Base-by-base conservation (phyloP, 2,797 vertebrate genomes). In the Ptychadena robeensis region DNA sequence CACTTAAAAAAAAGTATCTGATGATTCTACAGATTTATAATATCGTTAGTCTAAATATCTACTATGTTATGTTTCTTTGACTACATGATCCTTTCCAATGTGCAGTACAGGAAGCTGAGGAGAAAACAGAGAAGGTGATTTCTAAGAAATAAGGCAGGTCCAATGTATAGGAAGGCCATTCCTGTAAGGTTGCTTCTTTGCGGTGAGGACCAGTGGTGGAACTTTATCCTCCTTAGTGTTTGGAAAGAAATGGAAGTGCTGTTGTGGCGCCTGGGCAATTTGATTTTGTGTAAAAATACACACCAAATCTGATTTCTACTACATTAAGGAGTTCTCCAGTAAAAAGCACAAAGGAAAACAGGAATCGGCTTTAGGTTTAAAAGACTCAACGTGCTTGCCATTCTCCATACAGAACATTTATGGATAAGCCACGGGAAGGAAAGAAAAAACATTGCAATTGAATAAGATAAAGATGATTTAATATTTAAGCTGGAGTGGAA, bases 261-360 rank as follows among this genome's bases (percentile, higher is more conserved):
- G 89, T 94, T 93, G 92, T 96, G 97, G 97, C 95, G 96, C 96
- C 97, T 93, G 85, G 57, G 90, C 95, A 97, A 98, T 98, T 97
- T 95, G 94, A 98, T 98, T 98, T 96, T 90, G 95, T 96, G 96
- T 96, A 96, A 97, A 98, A 97, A 98, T 96, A 96, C 94, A 94
- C 94, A 95, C 92, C 93, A 97, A 98, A 99, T 96, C 95, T 94
- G 94, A 96, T 98, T 98, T 96, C 92, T 91, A 92, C 90, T 97
- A 94, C 96, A 97, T 98, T 98, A 98, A 96, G 94, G 91, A 94
- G 87, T 96, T 93, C 94, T 94, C 94, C 94, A 93, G 95, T 95
- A 95, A 96, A 97, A 96, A 93, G 94, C 88, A 93, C 90, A 90
- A 92, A 64, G 90, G 90, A 90, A 90, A 91, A 94, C 94, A 96